A percentile compares a stretch with the other conserved stretches of the same genome.
Conservation (phyloP, 2,888 invertebrate species). For the Bellardia bayeri region DNA sequence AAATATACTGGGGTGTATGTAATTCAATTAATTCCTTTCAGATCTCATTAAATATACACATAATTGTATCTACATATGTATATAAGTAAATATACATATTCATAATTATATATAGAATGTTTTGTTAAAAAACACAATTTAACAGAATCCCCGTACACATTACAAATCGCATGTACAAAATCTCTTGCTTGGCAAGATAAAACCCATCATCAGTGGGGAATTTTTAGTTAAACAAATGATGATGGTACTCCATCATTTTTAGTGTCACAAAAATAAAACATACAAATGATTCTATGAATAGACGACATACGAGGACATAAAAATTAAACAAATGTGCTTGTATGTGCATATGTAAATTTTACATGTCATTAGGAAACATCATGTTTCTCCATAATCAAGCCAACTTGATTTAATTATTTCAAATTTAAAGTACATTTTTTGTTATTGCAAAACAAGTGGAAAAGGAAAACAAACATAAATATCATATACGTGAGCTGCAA, state of each 20-base stretch:
- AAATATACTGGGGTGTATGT: neutral
- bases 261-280: conserved; percentile 20
- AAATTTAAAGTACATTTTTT: conserved; percentile 53
- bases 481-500: conserved; percentile 39
- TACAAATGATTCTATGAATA: neutral
- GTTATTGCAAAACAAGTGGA: neutral
- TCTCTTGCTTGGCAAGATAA: neutral
- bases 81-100: neutral
- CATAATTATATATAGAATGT: too few relatives aligned
- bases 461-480: conserved; percentile 9
- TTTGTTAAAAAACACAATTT: neutral
- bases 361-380: conserved; percentile 47
- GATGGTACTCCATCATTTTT: conserved; percentile 21
- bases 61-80: neutral
- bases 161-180: neutral
- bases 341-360: neutral
- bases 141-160: neutral
- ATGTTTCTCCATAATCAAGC: conserved; percentile 57
- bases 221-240: neutral
- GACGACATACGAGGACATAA: neutral
- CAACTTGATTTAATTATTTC: conserved; percentile 61
- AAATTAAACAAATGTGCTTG: neutral
- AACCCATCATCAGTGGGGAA: conserved; percentile 10
- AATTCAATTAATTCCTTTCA: neutral
- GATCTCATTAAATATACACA: neutral